Conservation (phyloP, 2,888 invertebrate genomes). For the Lithophane ornitopus region DNA sequence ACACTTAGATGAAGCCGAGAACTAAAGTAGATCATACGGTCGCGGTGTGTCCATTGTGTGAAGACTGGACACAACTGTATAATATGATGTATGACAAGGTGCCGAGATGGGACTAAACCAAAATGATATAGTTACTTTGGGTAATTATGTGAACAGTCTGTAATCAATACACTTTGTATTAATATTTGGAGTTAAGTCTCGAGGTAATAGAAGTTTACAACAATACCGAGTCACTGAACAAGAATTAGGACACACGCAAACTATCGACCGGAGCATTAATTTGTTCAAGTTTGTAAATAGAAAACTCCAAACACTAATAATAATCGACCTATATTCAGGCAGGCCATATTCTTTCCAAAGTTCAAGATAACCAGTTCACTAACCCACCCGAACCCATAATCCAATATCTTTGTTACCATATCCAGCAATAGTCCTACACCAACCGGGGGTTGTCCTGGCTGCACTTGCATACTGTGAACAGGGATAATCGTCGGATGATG, state of each 20-base stretch:
- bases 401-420: no score
- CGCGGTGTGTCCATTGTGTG: no score
- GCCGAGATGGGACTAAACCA: neutral
- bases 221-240: neutral
- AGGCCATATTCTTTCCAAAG: no score
- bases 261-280: neutral
- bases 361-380: no score
- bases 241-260: neutral
- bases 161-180: slow-evolving; percentile 22
- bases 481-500: no score
- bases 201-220: slow-evolving; percentile 21
- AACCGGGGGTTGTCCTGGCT: no score
- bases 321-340: neutral
- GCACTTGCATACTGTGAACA: no score
- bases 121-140: neutral
- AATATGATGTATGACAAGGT: no score
- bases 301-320: slow-evolving; percentile 17
- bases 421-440: no score
- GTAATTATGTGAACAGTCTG: neutral
- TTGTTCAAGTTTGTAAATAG: slow-evolving; percentile 6
- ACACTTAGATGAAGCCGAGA: neutral
- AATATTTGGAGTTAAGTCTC: neutral
- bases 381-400: no score
- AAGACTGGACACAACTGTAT: no score
- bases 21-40: neutral